These are phyloP conservation scores for Ridgeia piscesae DNA, from an alignment of 1,140 invertebrate species.

Conservation along the genomic window DNA sequence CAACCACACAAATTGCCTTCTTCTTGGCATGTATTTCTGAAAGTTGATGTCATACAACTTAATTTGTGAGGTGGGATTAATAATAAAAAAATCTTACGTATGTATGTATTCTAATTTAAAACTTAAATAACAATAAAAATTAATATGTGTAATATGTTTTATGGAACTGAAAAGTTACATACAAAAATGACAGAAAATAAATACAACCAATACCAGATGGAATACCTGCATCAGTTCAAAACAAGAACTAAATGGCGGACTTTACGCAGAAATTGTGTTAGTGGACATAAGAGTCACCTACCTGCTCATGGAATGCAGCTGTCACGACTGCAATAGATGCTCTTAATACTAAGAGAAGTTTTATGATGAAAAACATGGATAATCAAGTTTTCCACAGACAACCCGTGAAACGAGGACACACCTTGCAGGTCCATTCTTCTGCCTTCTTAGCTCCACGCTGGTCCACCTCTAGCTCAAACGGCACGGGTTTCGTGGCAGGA, in stretches of 20 bases:
- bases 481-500: conserved; percentile 49
- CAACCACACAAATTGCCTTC: not conserved
- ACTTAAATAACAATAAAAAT: no score
- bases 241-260: no score
- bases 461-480: conserved; percentile 56
- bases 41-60: not conserved
- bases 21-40: not conserved
- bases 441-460: conserved; percentile 46
- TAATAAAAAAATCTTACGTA: not conserved
- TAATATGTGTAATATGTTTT: no score
- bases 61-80: no score
- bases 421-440: conserved; percentile 47
- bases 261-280: no score
- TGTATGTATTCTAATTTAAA: not conserved
- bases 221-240: no score
- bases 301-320: no score
- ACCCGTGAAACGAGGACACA: conserved; percentile 24
- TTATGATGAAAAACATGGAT: not conserved
- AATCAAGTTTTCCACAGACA: not conserved
- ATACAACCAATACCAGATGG: not conserved
- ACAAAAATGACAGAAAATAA: not conserved
- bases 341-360: no score
- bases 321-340: no score
- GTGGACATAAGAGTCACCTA: no score
- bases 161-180: not conserved